These are phyloP conservation scores for Myripristis jacobus DNA, from an alignment of 2,797 vertebrate species.

Conservation along the genomic window DNA sequence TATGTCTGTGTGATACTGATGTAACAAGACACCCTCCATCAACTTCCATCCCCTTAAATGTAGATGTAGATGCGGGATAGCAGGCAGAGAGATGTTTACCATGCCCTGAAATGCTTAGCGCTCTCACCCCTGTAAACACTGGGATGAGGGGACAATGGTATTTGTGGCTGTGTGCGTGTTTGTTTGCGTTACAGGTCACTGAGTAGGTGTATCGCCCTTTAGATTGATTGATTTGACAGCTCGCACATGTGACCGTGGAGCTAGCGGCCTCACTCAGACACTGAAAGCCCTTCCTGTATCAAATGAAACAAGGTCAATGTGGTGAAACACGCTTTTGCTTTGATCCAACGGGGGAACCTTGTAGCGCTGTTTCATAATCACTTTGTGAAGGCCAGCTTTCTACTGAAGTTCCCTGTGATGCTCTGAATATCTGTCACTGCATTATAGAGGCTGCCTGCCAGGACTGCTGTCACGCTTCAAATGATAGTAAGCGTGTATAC, in stretches of 20 bases:
- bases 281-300: conserved; percentile 14
- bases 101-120: conserved; percentile 18
- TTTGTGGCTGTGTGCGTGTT: neutral
- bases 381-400: conserved; percentile 20
- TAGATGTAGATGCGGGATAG: neutral
- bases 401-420: conserved; percentile 50
- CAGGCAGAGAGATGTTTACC: conserved; percentile 16
- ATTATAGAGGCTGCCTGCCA: conserved; percentile 52
- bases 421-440: conserved; percentile 59
- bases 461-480: conserved; percentile 44
- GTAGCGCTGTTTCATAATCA: conserved; percentile 12
- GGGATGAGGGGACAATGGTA: conserved; percentile 26
- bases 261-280: neutral
- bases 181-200: neutral
- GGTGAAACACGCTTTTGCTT: conserved; percentile 33
- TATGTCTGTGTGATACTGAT: conserved; percentile 45
- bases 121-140: conserved; percentile 28
- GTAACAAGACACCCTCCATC: conserved; percentile 51
- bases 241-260: conserved; percentile 11
- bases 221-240: conserved; percentile 31
- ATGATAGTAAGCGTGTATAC: conserved; percentile 22
- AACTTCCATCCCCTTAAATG: conserved; percentile 21
- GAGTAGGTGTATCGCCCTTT: conserved; percentile 2
- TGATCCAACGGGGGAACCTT: conserved; percentile 39
- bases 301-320: conserved; percentile 25